A percentile compares a stretch with the other conserved stretches of the same genome.
Evolutionary conservation across 37 sponge, comb jelly and placozoan genomes (phyloP).

Genomic region (Cladorhizidae sp.): DNA sequence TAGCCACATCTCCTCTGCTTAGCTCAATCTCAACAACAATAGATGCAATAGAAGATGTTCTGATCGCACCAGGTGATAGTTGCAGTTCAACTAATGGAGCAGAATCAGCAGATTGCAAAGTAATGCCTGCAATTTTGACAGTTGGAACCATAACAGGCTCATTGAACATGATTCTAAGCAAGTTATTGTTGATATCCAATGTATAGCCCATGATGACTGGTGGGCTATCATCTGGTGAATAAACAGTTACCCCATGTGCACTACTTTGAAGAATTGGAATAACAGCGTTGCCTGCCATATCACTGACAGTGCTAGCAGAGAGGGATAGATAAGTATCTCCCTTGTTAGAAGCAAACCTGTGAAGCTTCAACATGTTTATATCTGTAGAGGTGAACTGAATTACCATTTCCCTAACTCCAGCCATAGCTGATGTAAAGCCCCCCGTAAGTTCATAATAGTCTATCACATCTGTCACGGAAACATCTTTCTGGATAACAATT

Average conservation of each 20-base stretch:
- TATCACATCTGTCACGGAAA: not conserved
- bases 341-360: conserved; percentile 57
- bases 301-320: conserved; percentile 34
- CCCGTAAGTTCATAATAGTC: conserved; percentile 65
- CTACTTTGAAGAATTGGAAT: conserved; percentile 16
- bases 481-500: conserved; percentile 55
- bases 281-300: conserved; percentile 63
- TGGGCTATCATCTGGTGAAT: conserved; percentile 52
- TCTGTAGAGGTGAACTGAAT: conserved; percentile 56
- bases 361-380: conserved; percentile 65
- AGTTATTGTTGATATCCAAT: conserved; percentile 66
- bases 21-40: conserved; percentile 25
- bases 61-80: conserved; percentile 43
- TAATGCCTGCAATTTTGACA: conserved; percentile 58
- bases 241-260: conserved; percentile 38
- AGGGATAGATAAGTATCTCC: conserved; percentile 66
- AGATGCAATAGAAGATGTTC: conserved; percentile 22
- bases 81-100: conserved; percentile 8
- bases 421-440: conserved; percentile 31
- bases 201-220: conserved; percentile 59
- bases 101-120: conserved; percentile 40
- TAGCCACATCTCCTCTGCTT: conserved; percentile 32
- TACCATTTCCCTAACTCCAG: conserved; percentile 43
- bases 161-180: conserved; percentile 55
- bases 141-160: conserved; percentile 74